phyloP scores from a whole-genome alignment of 2,888 invertebrate species.

The Amiota communis region DNA sequence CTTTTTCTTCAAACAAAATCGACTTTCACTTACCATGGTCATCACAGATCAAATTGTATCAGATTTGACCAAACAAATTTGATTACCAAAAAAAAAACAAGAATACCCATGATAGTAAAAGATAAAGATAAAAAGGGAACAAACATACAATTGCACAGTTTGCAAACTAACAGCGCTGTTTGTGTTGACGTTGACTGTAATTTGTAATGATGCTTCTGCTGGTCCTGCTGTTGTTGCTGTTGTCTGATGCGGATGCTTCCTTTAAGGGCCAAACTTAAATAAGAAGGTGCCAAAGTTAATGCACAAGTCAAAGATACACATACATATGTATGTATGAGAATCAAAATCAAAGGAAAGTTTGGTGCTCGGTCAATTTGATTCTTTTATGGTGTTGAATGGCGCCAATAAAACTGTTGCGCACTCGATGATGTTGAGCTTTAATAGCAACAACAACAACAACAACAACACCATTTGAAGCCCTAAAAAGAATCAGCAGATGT shows the following conservation, averaged over 20 bases:
- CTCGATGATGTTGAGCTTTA: not conserved
- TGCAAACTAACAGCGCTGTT: not conserved
- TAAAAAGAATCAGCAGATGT: too few species aligned
- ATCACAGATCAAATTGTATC: too few species aligned
- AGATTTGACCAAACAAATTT: too few species aligned
- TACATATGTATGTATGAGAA: not conserved
- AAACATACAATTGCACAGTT: not conserved
- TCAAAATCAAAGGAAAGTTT: not conserved
- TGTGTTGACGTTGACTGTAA: not conserved
- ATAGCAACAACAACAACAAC: slow-evolving; percentile 6
- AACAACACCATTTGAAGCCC: not conserved
- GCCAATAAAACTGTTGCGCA: slow-evolving; percentile 30
- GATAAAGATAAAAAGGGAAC: not conserved
- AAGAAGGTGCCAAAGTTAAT: slow-evolving; percentile 23
- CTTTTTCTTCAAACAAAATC: too few species aligned
- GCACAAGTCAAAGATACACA: slow-evolving; percentile 10
- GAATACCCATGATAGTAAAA: not conserved
- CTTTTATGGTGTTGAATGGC: not conserved
- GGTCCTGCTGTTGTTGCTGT: not conserved
- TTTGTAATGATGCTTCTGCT: not conserved
- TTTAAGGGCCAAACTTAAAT: not conserved
- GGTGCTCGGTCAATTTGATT: not conserved
- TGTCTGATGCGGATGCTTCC: not conserved
- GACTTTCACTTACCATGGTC: too few species aligned
- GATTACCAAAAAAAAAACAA: not conserved